Percentiles rank a stretch among this genome's conserved stretches.
Evolutionary conservation across 37 sponge, comb jelly and placozoan species (phyloP).

Genomic region (Beroe forskalii): DNA sequence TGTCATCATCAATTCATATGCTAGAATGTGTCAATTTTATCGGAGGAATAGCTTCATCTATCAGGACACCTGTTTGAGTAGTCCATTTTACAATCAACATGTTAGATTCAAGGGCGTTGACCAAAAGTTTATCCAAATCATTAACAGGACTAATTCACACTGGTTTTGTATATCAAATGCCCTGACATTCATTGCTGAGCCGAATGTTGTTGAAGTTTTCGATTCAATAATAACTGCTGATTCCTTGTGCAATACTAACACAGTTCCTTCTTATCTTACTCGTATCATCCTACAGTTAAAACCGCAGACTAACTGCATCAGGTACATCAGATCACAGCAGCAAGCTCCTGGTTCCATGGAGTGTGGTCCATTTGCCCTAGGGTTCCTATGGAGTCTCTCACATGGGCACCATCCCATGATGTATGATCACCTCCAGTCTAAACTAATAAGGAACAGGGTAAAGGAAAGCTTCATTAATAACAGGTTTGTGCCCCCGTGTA

Average conservation of each 20-base stretch:
- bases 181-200: neutral
- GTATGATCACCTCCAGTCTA: neutral
- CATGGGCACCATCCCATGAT: neutral
- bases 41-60: neutral
- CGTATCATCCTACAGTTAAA: neutral
- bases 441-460: neutral
- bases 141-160: neutral
- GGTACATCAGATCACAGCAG: neutral
- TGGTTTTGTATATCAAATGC: conserved; percentile 34
- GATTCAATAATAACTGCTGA: neutral
- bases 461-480: neutral
- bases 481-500: neutral
- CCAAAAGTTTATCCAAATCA: conserved; percentile 16
- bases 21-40: neutral
- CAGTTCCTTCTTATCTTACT: neutral
- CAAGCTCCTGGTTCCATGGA: neutral
- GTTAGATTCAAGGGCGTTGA: neutral
- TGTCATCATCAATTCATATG: conserved; percentile 9
- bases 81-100: neutral
- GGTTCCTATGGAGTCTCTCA: conserved; percentile 6
- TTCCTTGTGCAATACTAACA: neutral
- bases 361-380: conserved; percentile 5
- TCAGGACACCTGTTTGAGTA: conserved; percentile 23
- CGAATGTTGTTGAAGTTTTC: conserved; percentile 4
- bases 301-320: neutral